phyloP scores from a whole-genome alignment of 2,888 invertebrate species.

The Dyspetes luteomarginatus region DNA sequence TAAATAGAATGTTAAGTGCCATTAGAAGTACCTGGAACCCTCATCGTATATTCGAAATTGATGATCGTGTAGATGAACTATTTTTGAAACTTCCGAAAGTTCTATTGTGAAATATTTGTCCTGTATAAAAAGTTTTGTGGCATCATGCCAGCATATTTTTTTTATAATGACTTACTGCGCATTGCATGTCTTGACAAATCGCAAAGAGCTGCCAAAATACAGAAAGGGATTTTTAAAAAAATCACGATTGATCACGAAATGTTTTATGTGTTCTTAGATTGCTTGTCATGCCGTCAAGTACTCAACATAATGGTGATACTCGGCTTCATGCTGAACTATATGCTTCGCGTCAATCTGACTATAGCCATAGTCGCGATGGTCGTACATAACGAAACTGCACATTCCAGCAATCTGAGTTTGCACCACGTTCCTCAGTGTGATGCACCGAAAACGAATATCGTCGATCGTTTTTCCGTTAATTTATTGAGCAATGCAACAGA shows the following conservation, averaged over 20 bases:
- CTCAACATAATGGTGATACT: constrained; percentile 93
- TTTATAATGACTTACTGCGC: no score
- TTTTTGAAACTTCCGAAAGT: background rate
- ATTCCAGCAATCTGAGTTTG: constrained; percentile 63
- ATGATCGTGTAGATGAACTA: background rate
- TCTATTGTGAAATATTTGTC: background rate
- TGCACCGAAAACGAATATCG: background rate
- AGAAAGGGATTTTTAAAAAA: background rate
- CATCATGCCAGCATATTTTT: background rate
- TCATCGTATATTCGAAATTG: background rate
- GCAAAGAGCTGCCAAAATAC: no score
- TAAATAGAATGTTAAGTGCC: no score
- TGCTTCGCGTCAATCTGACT: constrained; percentile 93
- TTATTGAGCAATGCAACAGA: constrained; percentile 9
- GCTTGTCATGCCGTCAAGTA: constrained; percentile 91
- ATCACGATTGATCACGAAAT: no score
- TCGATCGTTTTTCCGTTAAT: constrained; percentile 18
- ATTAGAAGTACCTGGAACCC: no score
- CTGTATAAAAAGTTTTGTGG: background rate
- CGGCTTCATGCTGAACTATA: constrained; percentile 96
- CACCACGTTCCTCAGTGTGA: constrained; percentile 21
- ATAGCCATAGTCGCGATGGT: constrained; percentile 95
- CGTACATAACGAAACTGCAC: constrained; percentile 74
- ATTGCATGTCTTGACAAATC: no score
- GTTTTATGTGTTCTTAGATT: constrained; percentile 86